phyloP scores from a whole-genome alignment of 1,140 invertebrate species.

The Eufriesea mexicana region DNA sequence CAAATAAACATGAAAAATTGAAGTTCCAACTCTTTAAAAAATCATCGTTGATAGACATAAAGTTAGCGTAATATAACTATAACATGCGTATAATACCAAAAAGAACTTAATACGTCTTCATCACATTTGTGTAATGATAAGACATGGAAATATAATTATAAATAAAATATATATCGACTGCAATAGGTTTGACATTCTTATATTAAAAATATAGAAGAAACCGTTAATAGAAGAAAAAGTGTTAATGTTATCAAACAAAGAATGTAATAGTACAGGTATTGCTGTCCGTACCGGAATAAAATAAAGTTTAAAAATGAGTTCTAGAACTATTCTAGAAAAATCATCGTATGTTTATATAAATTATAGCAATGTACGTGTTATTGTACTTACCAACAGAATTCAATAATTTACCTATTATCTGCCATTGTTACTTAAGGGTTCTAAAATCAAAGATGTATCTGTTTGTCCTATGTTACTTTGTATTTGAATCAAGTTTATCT shows the following conservation, averaged over 20 bases:
- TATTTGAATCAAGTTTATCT: conserved; percentile 39
- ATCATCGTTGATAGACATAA: conserved; percentile 22
- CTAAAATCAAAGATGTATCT: conserved; percentile 65
- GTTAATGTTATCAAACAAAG: conserved; percentile 64
- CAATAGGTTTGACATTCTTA: conserved; percentile 63
- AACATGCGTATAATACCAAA: conserved; percentile 44
- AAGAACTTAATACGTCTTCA: conserved; percentile 40
- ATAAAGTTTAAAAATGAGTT: conserved; percentile 56
- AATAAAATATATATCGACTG: conserved; percentile 61
- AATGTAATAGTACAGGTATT: conserved; percentile 66
- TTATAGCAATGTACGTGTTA: conserved; percentile 60
- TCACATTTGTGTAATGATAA: conserved; percentile 46
- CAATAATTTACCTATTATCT: conserved; percentile 64
- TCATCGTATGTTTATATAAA: conserved; percentile 55
- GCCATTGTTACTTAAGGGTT: conserved; percentile 71
- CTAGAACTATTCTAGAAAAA: conserved; percentile 50
- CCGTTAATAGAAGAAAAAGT: conserved; percentile 62
- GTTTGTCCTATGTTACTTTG: conserved; percentile 48
- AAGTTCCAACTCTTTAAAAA: conserved; percentile 39
- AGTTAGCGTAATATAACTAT: conserved; percentile 30
- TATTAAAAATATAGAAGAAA: conserved; percentile 62
- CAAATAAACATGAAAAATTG: conserved; percentile 13
- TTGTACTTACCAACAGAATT: conserved; percentile 68
- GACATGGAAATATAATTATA: conserved; percentile 54
- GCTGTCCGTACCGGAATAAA: conserved; percentile 64